Conservation (phyloP, 2,888 invertebrate species). For the Dolichopus griseipennis region DNA sequence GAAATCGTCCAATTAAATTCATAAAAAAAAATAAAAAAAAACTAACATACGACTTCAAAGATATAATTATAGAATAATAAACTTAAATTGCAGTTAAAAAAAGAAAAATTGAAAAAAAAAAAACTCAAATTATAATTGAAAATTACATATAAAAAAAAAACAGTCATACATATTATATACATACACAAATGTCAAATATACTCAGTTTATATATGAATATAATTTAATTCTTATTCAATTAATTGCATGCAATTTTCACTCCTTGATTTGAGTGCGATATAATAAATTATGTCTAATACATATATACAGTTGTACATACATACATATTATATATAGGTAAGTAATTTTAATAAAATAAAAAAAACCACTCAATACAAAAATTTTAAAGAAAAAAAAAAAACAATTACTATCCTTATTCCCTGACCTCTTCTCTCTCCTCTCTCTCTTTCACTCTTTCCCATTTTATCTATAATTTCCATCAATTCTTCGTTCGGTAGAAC, state of each 20-base stretch:
- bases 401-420: too few species aligned
- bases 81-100: neutral
- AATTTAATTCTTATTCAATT: neutral
- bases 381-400: neutral
- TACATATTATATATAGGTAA: neutral
- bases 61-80: neutral
- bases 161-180: neutral
- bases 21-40: neutral
- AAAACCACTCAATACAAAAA: neutral
- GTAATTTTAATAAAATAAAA: too few species aligned
- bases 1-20: neutral
- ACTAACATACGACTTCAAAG: neutral
- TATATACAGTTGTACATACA: neutral
- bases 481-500: neutral
- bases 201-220: neutral
- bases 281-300: neutral
- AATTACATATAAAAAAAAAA: neutral
- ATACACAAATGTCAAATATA: neutral
- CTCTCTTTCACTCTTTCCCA: neutral
- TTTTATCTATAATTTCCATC: neutral
- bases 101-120: neutral
- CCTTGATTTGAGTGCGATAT: neutral
- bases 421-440: neutral
- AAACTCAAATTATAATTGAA: neutral
- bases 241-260: conserved; percentile 6